A percentile compares a stretch with the other conserved stretches of the same genome.
Conservation (phyloP, 2,113 vertebrate genomes). For the Candoia aspera region DNA sequence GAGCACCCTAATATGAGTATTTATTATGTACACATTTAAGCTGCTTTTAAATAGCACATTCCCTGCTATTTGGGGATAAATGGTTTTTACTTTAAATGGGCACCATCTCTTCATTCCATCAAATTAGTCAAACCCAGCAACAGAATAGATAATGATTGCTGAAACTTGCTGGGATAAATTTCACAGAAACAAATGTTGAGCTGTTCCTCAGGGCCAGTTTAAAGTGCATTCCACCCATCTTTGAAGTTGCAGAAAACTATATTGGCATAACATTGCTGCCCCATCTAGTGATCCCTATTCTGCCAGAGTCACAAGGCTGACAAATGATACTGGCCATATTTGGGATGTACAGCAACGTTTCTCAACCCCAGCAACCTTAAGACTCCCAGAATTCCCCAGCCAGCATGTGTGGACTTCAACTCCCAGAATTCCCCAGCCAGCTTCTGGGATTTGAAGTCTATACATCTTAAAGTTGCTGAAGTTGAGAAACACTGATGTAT, state of each 20-base stretch:
- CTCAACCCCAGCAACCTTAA: background rate
- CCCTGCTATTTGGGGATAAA: background rate
- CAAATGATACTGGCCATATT: background rate
- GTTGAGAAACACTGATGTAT: background rate
- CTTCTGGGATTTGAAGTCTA: background rate
- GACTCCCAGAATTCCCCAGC: background rate
- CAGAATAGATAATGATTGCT: background rate
- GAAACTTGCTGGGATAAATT: background rate
- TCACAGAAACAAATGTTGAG: background rate
- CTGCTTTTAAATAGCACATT: background rate
- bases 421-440: background rate
- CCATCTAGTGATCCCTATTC: background rate
- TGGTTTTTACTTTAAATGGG: background rate
- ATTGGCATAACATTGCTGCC: background rate
- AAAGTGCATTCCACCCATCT: background rate
- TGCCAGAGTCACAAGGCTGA: background rate
- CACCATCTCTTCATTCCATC: background rate
- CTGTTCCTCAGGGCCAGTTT: background rate
- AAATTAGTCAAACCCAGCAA: background rate
- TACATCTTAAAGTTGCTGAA: background rate
- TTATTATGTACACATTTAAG: constrained; percentile 9
- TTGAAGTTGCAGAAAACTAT: background rate
- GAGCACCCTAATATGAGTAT: background rate
- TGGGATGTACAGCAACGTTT: background rate
- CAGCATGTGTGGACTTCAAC: background rate